Conservation (phyloP, 2,888 invertebrate genomes). For the Seira sanloemensis region DNA sequence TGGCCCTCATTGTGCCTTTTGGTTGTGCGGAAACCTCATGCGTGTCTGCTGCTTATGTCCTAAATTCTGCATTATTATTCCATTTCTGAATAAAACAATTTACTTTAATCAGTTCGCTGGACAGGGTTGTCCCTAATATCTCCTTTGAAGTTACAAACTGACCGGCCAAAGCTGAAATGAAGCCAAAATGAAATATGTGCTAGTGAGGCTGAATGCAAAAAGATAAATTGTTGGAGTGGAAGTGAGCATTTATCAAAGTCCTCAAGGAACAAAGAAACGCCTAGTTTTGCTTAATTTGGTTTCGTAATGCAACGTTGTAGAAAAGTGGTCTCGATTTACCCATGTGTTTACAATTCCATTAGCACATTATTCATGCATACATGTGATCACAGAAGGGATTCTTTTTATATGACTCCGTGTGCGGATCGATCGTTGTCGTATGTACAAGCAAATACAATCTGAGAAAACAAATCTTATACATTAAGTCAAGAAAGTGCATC, state of each 20-base stretch:
- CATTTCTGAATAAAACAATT: neutral
- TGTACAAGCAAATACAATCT: too few relatives aligned
- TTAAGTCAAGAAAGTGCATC: constrained; percentile 13
- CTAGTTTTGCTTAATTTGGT: constrained; percentile 13
- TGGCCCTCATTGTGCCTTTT: too few relatives aligned
- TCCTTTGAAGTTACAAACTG: neutral
- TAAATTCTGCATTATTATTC: neutral
- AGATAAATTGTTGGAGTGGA: neutral
- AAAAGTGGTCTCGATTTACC: neutral
- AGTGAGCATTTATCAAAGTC: constrained; percentile 9
- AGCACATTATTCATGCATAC: too few relatives aligned
- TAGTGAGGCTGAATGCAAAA: neutral
- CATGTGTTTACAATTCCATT: too few relatives aligned
- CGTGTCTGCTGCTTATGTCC: neutral
- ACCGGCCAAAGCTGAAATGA: neutral
- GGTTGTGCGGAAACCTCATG: too few relatives aligned
- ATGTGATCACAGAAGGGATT: too few relatives aligned
- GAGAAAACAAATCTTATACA: neutral
- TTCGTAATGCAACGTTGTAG: neutral
- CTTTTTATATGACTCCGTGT: too few relatives aligned
- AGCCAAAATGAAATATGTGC: neutral
- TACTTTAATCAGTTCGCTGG: neutral
- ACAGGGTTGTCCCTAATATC: neutral
- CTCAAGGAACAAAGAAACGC: neutral
- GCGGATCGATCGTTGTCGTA: too few relatives aligned